These are phyloP conservation scores for Tribolium castaneum DNA, from an alignment of 1,140 invertebrate species.

Conservation along the genomic window DNA sequence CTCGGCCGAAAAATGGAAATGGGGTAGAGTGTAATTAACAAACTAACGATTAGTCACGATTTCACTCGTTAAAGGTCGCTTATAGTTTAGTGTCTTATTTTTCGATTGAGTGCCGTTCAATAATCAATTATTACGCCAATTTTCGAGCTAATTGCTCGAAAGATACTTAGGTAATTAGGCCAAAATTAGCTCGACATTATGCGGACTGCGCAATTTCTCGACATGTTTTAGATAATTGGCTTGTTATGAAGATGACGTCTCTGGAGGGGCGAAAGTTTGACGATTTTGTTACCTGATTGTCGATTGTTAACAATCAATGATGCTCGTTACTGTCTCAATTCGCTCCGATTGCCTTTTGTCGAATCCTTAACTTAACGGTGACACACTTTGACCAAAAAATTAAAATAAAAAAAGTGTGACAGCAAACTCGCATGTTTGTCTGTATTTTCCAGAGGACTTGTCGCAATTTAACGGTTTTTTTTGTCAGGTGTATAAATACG, in stretches of 20 bases:
- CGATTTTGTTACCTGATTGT: not conserved
- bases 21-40: not conserved
- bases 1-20: not conserved
- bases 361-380: not conserved
- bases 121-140: slow-evolving; percentile 34
- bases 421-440: too few relatives aligned
- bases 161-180: slow-evolving; percentile 26
- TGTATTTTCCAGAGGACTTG: too few relatives aligned
- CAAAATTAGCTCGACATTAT: slow-evolving; percentile 20
- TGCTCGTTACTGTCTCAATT: slow-evolving; percentile 4
- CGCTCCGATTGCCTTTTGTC: not conserved
- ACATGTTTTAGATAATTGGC: slow-evolving; percentile 28
- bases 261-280: not conserved
- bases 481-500: not conserved
- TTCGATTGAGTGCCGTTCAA: not conserved
- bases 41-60: not conserved
- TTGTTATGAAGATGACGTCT: slow-evolving; percentile 23
- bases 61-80: not conserved
- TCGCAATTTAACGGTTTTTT: not conserved
- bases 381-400: not conserved
- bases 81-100: not conserved
- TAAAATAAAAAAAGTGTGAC: too few relatives aligned
- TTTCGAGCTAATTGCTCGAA: slow-evolving; percentile 7
- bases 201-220: slow-evolving; percentile 4
- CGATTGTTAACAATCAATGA: slow-evolving; percentile 6